Evolutionary conservation across 2,113 vertebrate species (phyloP).

Genomic region (Panthera leo): DNA sequence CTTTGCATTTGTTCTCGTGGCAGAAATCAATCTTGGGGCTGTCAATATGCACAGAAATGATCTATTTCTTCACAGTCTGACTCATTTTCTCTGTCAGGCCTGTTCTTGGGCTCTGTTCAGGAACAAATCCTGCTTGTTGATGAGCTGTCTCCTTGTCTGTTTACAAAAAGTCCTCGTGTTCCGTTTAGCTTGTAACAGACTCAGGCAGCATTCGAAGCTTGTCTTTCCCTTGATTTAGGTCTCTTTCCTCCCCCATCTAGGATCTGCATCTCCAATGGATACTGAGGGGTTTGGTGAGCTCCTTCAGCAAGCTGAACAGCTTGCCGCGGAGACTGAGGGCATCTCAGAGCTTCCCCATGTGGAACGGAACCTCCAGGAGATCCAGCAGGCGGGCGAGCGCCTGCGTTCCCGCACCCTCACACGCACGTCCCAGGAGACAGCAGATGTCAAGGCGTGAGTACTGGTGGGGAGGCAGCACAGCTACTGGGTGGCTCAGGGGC

Average conservation of each 20-base stretch:
- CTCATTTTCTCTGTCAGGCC: slow-evolving; percentile 63
- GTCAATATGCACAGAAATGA: slow-evolving; percentile 42
- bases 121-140: slow-evolving; percentile 66
- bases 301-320: slow-evolving; percentile 97
- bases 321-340: slow-evolving; percentile 97
- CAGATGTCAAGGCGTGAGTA: slow-evolving; percentile 98
- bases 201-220: neutral
- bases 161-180: slow-evolving; percentile 57
- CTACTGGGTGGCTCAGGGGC: slow-evolving; percentile 28
- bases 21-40: slow-evolving; percentile 47
- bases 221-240: slow-evolving; percentile 12
- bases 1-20: slow-evolving; percentile 59
- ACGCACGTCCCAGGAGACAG: slow-evolving; percentile 96
- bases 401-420: slow-evolving; percentile 96
- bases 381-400: slow-evolving; percentile 96
- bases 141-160: slow-evolving; percentile 56
- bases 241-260: slow-evolving; percentile 17
- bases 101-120: slow-evolving; percentile 67
- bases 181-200: slow-evolving; percentile 1
- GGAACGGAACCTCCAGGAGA: slow-evolving; percentile 96
- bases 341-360: slow-evolving; percentile 97
- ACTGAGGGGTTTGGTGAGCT: slow-evolving; percentile 96
- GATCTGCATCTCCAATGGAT: slow-evolving; percentile 88
- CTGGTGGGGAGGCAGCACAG: neutral
- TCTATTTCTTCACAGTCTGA: slow-evolving; percentile 57